Evolutionary conservation across 2,113 vertebrate species (phyloP), one percentile per base, ranked within the genome.

Genomic region (Burhinus oedicnemus): DNA sequence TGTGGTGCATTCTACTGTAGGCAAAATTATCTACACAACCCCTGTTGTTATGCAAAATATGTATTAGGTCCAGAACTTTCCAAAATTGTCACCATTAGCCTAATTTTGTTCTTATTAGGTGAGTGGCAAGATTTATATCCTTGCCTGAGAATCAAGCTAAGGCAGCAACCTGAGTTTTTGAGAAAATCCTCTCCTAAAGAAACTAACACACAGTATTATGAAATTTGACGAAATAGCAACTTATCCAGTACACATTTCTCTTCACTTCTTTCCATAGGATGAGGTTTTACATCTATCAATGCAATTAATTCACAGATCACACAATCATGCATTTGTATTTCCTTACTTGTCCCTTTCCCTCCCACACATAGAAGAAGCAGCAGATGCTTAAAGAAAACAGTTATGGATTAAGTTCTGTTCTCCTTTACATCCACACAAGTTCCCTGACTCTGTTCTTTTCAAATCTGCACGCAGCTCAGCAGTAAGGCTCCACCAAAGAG

Each of bases 161-260:
- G 47, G 19, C 64, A 85, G 32, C 34, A 26, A 57, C 30, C 42
- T 4, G 14, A 34, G 21, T 11, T 47, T 76, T 9, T 55, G 58
- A 77, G 52, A 54, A 87, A 71, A 66, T 23, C 20, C 65, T 65
- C 26, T 47, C 26, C 58, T 72, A 29, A 34, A 76, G 44, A 44
- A 40, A 14, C 4, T 29, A 69, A 51, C 0, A 0, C 44, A 45
- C 8, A 26, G 15, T 21, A 42, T 22, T 42, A 20, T 4, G 21
- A n/a, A 52, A 78, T 54, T n/a, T 54, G 20, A n/a, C 27, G 34
- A 36, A 54, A n/a, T 1, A 23, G 38, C 30, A 66, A 9, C n/a
- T 66, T 27, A 29, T 4, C 45, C 30, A 42, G 20, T 25, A 47
- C 8, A 21, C 25, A 27, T 22, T 52, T 60, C 82, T 68, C 19